Conservation (phyloP, 2,888 invertebrate genomes). For the Bursaphelenchus okinawaensis region DNA sequence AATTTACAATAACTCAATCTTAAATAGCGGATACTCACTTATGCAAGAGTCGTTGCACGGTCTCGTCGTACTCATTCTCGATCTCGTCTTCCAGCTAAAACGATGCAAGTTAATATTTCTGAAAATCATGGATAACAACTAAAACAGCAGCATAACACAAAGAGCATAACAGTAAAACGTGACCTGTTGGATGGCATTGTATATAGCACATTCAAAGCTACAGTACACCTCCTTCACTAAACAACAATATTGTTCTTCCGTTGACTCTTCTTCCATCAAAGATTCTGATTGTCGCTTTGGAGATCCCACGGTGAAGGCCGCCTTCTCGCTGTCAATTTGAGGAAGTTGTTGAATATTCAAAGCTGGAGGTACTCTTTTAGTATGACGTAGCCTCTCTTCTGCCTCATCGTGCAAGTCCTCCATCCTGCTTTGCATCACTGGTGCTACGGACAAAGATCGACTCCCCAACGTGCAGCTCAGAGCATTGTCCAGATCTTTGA, state of each 20-base stretch:
- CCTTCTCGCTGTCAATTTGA: not conserved
- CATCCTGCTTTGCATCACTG: not conserved
- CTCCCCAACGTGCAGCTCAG: slow-evolving; percentile 38
- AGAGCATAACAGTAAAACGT: slow-evolving; percentile 5
- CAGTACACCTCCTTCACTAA: slow-evolving; percentile 3
- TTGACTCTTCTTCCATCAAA: not conserved
- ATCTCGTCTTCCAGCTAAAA: slow-evolving; percentile 27
- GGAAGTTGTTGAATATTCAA: not conserved
- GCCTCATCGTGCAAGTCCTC: not conserved
- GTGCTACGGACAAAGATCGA: slow-evolving; percentile 15
- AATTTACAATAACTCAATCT: no score
- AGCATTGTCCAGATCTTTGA: slow-evolving; percentile 36
- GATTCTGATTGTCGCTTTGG: not conserved
- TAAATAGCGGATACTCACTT: slow-evolving; percentile 6
- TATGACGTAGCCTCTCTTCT: not conserved
- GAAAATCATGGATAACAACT: not conserved
- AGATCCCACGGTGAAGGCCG: not conserved
- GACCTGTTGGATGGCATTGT: slow-evolving; percentile 9
- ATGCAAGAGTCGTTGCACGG: slow-evolving; percentile 24
- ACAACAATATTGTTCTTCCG: not conserved
- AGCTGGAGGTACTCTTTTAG: not conserved
- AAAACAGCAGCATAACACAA: not conserved
- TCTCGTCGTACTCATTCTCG: slow-evolving; percentile 24
- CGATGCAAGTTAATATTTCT: slow-evolving; percentile 1
- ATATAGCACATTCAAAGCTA: slow-evolving; percentile 6